These are phyloP conservation scores for Dicaeum eximium DNA, from an alignment of 2,113 vertebrate species.

Conservation along the genomic window DNA sequence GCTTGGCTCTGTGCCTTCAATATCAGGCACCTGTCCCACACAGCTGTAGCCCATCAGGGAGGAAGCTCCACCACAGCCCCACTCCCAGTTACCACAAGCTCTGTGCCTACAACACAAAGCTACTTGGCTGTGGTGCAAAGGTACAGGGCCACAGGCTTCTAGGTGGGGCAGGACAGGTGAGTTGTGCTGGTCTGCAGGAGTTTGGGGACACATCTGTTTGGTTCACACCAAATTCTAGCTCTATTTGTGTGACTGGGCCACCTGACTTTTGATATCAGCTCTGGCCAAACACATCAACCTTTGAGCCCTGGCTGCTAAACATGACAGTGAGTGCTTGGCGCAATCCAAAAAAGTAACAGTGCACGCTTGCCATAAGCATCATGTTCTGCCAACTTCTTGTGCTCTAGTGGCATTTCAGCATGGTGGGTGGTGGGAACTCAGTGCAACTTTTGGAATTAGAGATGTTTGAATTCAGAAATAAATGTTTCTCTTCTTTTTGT, in stretches of 20 bases:
- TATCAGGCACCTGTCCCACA: no score
- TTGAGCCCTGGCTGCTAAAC: neutral
- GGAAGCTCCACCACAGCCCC: no score
- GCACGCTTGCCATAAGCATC: neutral
- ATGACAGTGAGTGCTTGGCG: neutral
- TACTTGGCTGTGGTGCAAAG: neutral
- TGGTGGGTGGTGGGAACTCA: neutral
- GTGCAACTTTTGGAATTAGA: neutral
- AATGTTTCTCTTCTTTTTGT: constrained; percentile 17
- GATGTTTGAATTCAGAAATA: neutral
- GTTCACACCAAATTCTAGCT: neutral
- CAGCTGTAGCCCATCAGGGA: no score
- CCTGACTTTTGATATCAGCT: neutral
- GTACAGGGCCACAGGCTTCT: neutral
- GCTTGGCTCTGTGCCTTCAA: no score
- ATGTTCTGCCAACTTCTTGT: neutral
- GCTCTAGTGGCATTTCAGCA: neutral
- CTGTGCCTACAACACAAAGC: no score
- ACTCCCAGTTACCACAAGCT: no score
- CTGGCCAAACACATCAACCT: neutral
- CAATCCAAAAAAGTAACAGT: neutral
- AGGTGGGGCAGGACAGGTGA: neutral
- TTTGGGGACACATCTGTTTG: neutral
- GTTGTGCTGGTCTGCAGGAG: neutral
- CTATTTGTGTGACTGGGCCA: neutral